Conservation (phyloP, 2,797 vertebrate genomes). For the Bradypodion pumilum region DNA sequence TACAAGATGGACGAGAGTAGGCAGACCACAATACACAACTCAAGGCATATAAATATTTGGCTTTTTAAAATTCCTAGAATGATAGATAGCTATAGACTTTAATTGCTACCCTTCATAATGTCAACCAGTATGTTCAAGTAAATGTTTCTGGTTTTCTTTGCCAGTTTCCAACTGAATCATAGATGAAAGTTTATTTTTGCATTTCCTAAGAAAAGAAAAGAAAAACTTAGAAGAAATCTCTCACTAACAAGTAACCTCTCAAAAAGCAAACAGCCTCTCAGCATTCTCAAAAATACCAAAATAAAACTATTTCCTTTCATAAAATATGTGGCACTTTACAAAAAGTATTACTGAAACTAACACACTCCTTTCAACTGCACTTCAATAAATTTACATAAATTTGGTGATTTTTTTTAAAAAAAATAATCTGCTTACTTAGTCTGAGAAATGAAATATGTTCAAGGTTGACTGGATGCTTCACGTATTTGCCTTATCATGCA, state of each 20-base stretch:
- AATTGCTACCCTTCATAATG: background rate
- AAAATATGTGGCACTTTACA: background rate
- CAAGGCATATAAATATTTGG: background rate
- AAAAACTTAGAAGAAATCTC: background rate
- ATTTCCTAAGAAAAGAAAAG: background rate
- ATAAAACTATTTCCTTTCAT: background rate
- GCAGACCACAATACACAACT: background rate
- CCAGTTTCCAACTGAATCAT: background rate
- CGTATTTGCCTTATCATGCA: background rate
- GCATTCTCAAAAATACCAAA: background rate
- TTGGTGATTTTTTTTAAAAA: background rate
- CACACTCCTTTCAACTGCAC: background rate
- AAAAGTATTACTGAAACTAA: background rate
- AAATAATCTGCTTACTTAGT: background rate
- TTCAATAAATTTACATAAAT: background rate
- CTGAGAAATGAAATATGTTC: background rate
- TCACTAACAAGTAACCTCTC: background rate
- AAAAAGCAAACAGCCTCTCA: background rate
- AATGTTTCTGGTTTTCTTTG: background rate
- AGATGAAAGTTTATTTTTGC: background rate
- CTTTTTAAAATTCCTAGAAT: background rate
- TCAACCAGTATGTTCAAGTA: background rate
- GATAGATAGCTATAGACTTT: background rate
- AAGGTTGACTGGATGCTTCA: background rate
- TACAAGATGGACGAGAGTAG: too few relatives aligned